phyloP scores from a whole-genome alignment of 2,113 vertebrate genomes.

The Bombycilla garrulus region DNA sequence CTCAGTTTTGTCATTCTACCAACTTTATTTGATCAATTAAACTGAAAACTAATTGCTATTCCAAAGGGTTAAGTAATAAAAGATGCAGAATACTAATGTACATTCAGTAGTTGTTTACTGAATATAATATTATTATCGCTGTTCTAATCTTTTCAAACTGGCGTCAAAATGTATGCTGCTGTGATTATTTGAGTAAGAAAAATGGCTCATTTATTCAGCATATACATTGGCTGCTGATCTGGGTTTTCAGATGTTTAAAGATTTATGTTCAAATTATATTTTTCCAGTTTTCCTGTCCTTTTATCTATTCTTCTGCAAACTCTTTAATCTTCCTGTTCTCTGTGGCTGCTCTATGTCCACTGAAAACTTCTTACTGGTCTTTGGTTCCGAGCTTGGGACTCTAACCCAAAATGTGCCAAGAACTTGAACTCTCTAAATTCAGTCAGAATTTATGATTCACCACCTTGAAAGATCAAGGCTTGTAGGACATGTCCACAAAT shows the following conservation, averaged over 20 bases:
- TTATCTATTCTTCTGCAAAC: not conserved
- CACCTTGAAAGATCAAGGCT: not conserved
- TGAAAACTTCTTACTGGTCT: not conserved
- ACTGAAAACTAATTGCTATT: conserved; percentile 56
- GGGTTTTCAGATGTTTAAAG: conserved; percentile 55
- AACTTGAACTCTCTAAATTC: not conserved
- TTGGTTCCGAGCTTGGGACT: not conserved
- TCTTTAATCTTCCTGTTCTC: not conserved
- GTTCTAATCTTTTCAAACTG: conserved; percentile 26
- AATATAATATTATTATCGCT: conserved; percentile 4
- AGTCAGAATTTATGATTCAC: not conserved
- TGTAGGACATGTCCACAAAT: not conserved
- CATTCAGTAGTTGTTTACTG: not conserved
- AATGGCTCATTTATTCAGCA: conserved; percentile 56
- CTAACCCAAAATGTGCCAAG: not conserved
- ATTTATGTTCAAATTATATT: conserved; percentile 67
- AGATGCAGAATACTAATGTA: not conserved
- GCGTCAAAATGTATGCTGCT: conserved; percentile 20
- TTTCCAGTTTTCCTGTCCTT: not conserved
- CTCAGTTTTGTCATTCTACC: conserved; percentile 36
- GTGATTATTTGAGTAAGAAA: conserved; percentile 64
- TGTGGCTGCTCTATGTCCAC: not conserved
- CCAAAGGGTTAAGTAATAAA: conserved; percentile 47
- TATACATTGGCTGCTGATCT: conserved; percentile 7
- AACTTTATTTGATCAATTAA: conserved; percentile 45